A percentile compares a stretch with the other conserved stretches of the same genome.
phyloP scores from a whole-genome alignment of 1,140 invertebrate genomes.

The Scaptomyza graminum region DNA sequence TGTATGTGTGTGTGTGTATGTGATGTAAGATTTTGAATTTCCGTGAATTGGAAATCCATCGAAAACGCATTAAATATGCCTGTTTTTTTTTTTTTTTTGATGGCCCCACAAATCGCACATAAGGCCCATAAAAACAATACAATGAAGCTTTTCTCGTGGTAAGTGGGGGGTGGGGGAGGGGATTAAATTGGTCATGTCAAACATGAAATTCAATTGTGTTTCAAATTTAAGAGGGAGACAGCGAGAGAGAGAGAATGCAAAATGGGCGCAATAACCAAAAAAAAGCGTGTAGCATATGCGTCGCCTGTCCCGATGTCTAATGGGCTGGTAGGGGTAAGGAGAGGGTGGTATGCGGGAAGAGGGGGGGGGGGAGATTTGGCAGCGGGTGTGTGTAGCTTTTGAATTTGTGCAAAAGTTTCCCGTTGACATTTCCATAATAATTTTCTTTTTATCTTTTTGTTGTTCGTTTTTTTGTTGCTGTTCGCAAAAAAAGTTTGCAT shows the following conservation, averaged over 20 bases:
- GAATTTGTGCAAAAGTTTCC: conserved; percentile 77
- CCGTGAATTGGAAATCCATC: conserved; percentile 56
- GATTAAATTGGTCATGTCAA: conserved; percentile 60
- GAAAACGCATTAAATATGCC: conserved; percentile 72
- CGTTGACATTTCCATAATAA: conserved; percentile 82
- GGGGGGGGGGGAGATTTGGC: not conserved
- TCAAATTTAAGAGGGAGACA: conserved; percentile 46
- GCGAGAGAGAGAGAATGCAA: conserved; percentile 1
- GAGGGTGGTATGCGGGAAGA: too few relatives aligned
- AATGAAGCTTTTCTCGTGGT: conserved; percentile 49
- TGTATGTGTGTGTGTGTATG: too few relatives aligned
- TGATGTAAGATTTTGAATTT: conserved; percentile 19
- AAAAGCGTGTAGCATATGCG: conserved; percentile 56
- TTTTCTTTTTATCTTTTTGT: conserved; percentile 47
- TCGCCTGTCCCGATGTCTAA: conserved; percentile 3
- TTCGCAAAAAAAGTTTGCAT: conserved; percentile 68
- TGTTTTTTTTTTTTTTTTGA: conserved; percentile 19
- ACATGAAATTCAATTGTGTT: conserved; percentile 80
- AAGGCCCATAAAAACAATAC: conserved; percentile 50
- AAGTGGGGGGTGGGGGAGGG: too few relatives aligned
- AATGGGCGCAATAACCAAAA: conserved; percentile 35
- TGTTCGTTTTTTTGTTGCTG: conserved; percentile 23
- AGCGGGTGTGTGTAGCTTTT: conserved; percentile 21
- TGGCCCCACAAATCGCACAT: conserved; percentile 54
- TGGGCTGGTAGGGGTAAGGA: not conserved